phyloP scores from a whole-genome alignment of 2,797 vertebrate genomes.

The Neoniphon sammara region DNA sequence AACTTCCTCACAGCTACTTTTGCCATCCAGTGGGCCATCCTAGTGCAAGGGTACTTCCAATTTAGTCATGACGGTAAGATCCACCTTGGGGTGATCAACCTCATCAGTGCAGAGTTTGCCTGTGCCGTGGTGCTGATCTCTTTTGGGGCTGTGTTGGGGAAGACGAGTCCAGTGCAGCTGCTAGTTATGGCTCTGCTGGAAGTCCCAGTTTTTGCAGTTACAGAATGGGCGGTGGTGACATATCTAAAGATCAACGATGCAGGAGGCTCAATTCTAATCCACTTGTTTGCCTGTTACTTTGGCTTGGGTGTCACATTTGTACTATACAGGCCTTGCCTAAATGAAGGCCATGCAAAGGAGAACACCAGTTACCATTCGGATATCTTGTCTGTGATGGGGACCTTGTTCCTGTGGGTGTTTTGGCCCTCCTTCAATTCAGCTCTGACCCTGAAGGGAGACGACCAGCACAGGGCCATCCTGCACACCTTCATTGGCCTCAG shows the following conservation, averaged over 20 bases:
- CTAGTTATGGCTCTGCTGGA: slow-evolving; percentile 86
- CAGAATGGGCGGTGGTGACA: slow-evolving; percentile 83
- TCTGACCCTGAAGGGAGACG: slow-evolving; percentile 80
- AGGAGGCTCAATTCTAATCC: slow-evolving; percentile 88
- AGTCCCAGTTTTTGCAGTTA: slow-evolving; percentile 82
- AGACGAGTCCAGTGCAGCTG: slow-evolving; percentile 87
- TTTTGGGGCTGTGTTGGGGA: slow-evolving; percentile 85
- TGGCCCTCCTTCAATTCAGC: slow-evolving; percentile 90
- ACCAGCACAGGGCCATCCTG: slow-evolving; percentile 87
- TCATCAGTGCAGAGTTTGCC: slow-evolving; percentile 86
- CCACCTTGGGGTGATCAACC: slow-evolving; percentile 82
- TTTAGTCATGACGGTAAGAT: slow-evolving; percentile 81
- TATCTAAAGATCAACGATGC: slow-evolving; percentile 85
- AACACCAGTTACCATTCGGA: slow-evolving; percentile 83
- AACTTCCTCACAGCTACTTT: slow-evolving; percentile 88
- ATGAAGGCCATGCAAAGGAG: slow-evolving; percentile 80
- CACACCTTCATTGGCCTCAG: slow-evolving; percentile 88
- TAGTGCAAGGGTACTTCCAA: slow-evolving; percentile 87
- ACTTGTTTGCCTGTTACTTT: slow-evolving; percentile 90
- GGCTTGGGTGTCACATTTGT: slow-evolving; percentile 85
- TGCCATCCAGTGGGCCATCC: slow-evolving; percentile 87
- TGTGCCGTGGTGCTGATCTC: slow-evolving; percentile 88
- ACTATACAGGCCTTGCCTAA: slow-evolving; percentile 78
- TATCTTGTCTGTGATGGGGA: slow-evolving; percentile 85
- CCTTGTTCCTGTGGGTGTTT: slow-evolving; percentile 90